These are phyloP conservation scores for Diaprepes abbreviatus DNA, from an alignment of 2,888 invertebrate species.

Conservation along the genomic window DNA sequence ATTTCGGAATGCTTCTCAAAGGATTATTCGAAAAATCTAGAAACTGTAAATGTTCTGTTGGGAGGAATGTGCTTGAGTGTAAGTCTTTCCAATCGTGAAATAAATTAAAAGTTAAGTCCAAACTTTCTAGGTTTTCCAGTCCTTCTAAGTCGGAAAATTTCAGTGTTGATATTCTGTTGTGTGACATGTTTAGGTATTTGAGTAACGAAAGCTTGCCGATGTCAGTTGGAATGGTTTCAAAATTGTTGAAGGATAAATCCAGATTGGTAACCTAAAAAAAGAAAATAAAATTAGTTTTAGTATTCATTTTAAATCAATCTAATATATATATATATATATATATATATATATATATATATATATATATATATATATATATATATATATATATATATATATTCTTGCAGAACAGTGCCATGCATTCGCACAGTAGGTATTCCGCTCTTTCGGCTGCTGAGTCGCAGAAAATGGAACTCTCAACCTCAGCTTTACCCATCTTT, in stretches of 20 bases:
- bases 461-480: no score
- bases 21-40: slow-evolving; percentile 78
- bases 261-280: slow-evolving; percentile 74
- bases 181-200: slow-evolving; percentile 70
- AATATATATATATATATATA: no score
- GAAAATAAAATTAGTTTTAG: no score
- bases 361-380: no score
- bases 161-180: slow-evolving; percentile 60
- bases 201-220: slow-evolving; percentile 70
- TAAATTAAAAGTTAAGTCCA: slow-evolving; percentile 76
- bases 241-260: slow-evolving; percentile 75
- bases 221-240: slow-evolving; percentile 71
- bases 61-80: slow-evolving; percentile 70
- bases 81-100: slow-evolving; percentile 74
- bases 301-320: no score
- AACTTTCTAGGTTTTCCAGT: slow-evolving; percentile 70
- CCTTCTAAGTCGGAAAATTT: slow-evolving; percentile 58
- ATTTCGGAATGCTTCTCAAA: slow-evolving; percentile 63
- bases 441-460: no score
- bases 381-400: no score
- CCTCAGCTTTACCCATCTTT: no score
- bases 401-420: no score
- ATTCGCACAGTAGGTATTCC: no score
- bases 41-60: slow-evolving; percentile 70
- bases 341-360: no score